phyloP scores from a whole-genome alignment of 2,888 invertebrate genomes.

The Allacma fusca region DNA sequence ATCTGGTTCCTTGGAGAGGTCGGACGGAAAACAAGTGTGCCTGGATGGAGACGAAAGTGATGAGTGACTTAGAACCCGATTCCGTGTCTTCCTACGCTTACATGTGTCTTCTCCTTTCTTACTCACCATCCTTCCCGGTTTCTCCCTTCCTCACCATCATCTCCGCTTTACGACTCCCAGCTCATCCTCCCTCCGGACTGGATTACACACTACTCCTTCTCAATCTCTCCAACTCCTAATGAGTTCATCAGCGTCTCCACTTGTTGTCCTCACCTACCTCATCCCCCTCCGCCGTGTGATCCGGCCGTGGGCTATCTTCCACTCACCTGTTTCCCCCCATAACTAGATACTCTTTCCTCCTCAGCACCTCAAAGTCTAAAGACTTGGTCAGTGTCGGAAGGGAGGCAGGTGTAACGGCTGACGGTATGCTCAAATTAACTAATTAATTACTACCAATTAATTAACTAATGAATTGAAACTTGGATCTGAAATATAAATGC shows the following conservation, averaged over 20 bases:
- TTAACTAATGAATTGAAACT: too few relatives aligned
- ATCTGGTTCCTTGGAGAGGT: background rate
- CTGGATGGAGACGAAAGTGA: background rate
- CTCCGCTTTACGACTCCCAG: background rate
- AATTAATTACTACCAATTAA: too few relatives aligned
- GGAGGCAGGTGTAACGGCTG: too few relatives aligned
- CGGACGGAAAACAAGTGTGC: background rate
- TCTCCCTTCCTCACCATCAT: background rate
- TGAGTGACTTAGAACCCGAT: background rate
- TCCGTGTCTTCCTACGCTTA: slow-evolving; percentile 6
- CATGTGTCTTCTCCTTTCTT: slow-evolving; percentile 17
- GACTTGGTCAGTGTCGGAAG: too few relatives aligned
- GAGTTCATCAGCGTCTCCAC: slow-evolving; percentile 30
- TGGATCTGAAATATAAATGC: too few relatives aligned
- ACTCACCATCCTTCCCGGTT: background rate
- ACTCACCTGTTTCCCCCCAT: too few relatives aligned
- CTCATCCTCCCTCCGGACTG: slow-evolving; percentile 1
- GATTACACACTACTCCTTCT: slow-evolving; percentile 5
- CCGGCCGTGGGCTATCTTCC: too few relatives aligned
- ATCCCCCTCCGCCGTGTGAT: too few relatives aligned
- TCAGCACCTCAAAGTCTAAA: too few relatives aligned
- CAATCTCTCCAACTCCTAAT: slow-evolving; percentile 43
- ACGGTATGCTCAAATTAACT: too few relatives aligned
- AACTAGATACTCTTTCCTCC: too few relatives aligned
- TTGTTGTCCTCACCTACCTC: background rate